Evolutionary conservation across 2,888 invertebrate genomes (phyloP), one percentile per base, ranked within the genome.

Genomic region (Lycia hirtaria): DNA sequence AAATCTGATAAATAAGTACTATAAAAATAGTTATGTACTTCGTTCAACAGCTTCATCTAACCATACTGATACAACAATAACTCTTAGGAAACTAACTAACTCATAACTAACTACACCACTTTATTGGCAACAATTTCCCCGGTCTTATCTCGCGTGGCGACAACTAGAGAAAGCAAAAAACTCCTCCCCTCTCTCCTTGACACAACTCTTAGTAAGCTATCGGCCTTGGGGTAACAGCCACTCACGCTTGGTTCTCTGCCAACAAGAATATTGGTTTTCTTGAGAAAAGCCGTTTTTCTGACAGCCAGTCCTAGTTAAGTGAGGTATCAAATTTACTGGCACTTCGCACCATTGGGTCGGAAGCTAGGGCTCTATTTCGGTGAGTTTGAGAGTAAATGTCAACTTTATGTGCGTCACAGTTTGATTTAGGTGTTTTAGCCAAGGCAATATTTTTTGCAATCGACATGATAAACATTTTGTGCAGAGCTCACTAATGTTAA

Each of bases 231-330:
- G 45, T 37, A 40, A 47, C 43, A 38, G 48, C 43, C 54, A 47
- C 44, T 54, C 57, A 41, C 35, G 22, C 51, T 71, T 72, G 75
- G 69, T 62, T 14, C 58, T 38, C 47, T 64, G 75, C 75, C 73
- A 73, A 65, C 48, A 51, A 60, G 57, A 67, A 65, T 69, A 69
- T 70, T 67, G 69, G 64, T 65, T 67, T 63, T 51, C 65, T 58
- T 61, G 40, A 51, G 47, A 50, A 60, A 64, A 63, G 53, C 45
- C 60, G 51, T 65, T 56, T 65, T 55, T 62, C 64, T 60, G 67
- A 68, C 66, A 56, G 28, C 32, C 20, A 43, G 35, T 40, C 40
- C 33, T 33, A 40, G 56, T 47, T 56, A 53, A 64, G 62, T 60
- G 56, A 52, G 58, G 53, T 57, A 62, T 65, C 59, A 57, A 56